A percentile compares a stretch with the other conserved stretches of the same genome.
phyloP scores from a whole-genome alignment of 2,888 invertebrate genomes.

The Amiota communis region DNA sequence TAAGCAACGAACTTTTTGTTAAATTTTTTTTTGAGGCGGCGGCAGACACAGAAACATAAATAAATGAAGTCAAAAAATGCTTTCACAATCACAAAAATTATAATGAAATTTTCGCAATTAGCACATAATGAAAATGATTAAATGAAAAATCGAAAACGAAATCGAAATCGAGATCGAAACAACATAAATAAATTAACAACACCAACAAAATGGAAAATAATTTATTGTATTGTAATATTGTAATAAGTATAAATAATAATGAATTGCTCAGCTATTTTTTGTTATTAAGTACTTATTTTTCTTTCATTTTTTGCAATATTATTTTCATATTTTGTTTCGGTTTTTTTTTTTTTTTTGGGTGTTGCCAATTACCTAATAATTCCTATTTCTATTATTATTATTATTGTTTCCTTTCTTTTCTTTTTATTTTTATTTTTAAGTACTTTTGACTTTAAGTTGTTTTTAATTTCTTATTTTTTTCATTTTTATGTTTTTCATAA shows the following conservation, averaged over 20 bases:
- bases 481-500: neutral
- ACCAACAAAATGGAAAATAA: too few species aligned
- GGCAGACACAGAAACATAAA: neutral
- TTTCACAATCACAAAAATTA: constrained; percentile 22
- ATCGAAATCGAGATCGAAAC: neutral
- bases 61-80: constrained; percentile 6
- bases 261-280: constrained; percentile 14
- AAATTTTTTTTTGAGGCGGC: neutral
- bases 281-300: neutral
- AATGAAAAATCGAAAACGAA: constrained; percentile 7
- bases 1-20: constrained; percentile 52
- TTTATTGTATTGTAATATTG: too few species aligned
- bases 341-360: constrained; percentile 18
- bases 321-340: neutral
- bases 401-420: neutral
- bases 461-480: constrained; percentile 2
- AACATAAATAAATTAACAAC: too few species aligned
- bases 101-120: constrained; percentile 27
- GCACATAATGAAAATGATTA: constrained; percentile 8
- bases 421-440: neutral
- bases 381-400: constrained; percentile 3
- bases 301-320: neutral
- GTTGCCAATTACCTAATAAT: constrained; percentile 20
- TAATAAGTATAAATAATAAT: too few species aligned
- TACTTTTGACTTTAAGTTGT: neutral